Evolutionary conservation across 2,797 vertebrate species (phyloP).

Genomic region (Anas bernieri): DNA sequence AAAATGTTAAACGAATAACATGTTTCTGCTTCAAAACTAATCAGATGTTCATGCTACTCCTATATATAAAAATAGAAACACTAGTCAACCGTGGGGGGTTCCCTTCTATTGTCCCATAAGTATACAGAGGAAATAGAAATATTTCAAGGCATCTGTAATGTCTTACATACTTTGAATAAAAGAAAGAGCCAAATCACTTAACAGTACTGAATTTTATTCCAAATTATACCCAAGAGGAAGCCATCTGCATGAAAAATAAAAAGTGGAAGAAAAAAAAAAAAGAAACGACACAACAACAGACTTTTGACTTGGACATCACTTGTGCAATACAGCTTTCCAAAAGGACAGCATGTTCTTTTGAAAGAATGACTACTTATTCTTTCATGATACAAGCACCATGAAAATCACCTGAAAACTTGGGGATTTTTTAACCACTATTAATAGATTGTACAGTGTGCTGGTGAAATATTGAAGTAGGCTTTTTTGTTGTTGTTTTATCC

Average conservation of each 20-base stretch:
- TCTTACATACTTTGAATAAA: conserved; percentile 65
- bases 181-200: conserved; percentile 62
- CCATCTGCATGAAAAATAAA: conserved; percentile 70
- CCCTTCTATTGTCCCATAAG: conserved; percentile 62
- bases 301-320: conserved; percentile 48
- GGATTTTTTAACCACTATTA: not conserved
- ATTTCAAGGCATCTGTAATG: conserved; percentile 71
- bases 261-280: not conserved
- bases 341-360: conserved; percentile 66
- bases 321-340: conserved; percentile 60
- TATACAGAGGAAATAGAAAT: conserved; percentile 59
- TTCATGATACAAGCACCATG: conserved; percentile 25
- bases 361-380: conserved; percentile 48
- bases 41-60: not conserved
- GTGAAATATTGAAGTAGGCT: not conserved
- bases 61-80: conserved; percentile 64
- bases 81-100: conserved; percentile 47
- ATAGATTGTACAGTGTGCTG: not conserved
- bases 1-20: not conserved
- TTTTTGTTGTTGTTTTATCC: not conserved
- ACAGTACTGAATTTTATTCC: conserved; percentile 60
- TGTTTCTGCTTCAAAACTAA: not conserved
- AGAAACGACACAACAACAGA: not conserved
- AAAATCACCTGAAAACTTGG: conserved; percentile 40
- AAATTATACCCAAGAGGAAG: conserved; percentile 72